Percentiles rank a stretch among this genome's conserved stretches.
Conservation (phyloP, 2,113 vertebrate species). For the Phodopus roborovskii region DNA sequence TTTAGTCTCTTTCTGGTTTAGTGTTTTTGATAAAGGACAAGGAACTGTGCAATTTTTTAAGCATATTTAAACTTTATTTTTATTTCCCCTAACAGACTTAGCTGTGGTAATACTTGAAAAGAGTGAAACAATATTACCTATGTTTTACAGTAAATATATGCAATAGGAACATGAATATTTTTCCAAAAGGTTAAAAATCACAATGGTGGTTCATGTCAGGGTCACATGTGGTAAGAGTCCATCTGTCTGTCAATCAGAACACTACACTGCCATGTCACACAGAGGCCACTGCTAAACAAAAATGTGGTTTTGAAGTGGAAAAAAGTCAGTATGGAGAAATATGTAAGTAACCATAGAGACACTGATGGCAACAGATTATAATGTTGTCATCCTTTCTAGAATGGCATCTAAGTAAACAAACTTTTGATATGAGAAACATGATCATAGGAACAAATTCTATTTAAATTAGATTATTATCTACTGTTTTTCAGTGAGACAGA, state of each 20-base stretch:
- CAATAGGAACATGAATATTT: background rate
- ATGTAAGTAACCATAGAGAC: background rate
- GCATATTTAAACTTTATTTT: background rate
- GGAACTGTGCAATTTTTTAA: background rate
- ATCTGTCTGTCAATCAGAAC: background rate
- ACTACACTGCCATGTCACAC: background rate
- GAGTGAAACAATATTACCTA: background rate
- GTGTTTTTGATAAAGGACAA: background rate
- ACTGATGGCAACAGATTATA: background rate
- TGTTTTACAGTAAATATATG: background rate
- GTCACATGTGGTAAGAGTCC: background rate
- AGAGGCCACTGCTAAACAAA: background rate
- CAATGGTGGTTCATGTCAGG: background rate
- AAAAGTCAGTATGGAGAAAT: constrained; percentile 32
- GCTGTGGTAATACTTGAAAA: constrained; percentile 28
- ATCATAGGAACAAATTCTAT: background rate
- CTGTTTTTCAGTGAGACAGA: constrained; percentile 6
- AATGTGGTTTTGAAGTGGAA: background rate
- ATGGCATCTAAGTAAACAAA: background rate
- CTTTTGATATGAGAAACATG: background rate
- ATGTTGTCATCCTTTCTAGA: constrained; percentile 37
- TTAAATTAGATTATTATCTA: constrained; percentile 16
- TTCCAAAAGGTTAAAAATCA: background rate
- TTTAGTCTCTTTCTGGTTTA: background rate
- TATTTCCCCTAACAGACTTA: background rate